phyloP scores from a whole-genome alignment of 2,888 invertebrate genomes.

The Campopleginae sp. region DNA sequence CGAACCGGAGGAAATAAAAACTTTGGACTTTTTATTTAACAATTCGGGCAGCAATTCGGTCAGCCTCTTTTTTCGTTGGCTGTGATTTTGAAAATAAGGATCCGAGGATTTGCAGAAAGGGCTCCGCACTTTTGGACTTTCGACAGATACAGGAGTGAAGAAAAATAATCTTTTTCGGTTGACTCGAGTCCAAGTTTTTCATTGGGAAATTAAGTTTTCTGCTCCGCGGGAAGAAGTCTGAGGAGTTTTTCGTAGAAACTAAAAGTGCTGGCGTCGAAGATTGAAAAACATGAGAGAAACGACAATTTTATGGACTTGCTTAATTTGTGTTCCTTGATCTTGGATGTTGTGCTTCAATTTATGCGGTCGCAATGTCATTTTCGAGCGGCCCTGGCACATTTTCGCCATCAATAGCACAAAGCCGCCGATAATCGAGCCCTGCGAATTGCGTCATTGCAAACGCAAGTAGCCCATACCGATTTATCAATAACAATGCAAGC shows the following conservation, averaged over 20 bases:
- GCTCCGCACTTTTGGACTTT: too few relatives aligned
- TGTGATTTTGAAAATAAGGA: neutral
- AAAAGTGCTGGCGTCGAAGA: too few relatives aligned
- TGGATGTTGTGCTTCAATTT: neutral
- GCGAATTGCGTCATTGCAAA: constrained; percentile 5
- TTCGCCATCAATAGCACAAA: neutral
- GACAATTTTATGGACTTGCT: neutral
- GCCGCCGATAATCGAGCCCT: constrained; percentile 5
- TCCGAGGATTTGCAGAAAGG: neutral
- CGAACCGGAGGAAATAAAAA: neutral
- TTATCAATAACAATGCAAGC: constrained; percentile 32
- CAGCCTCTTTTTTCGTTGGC: neutral
- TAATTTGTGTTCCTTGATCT: neutral
- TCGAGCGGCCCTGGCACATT: constrained; percentile 22
- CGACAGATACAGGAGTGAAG: too few relatives aligned
- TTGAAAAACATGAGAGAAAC: neutral
- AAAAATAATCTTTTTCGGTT: too few relatives aligned
- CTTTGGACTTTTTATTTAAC: neutral
- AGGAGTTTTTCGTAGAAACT: too few relatives aligned
- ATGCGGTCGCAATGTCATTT: constrained; percentile 13
- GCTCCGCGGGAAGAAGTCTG: too few relatives aligned
- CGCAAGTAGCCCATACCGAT: neutral
- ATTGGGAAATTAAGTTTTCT: too few relatives aligned
- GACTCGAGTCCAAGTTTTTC: too few relatives aligned
- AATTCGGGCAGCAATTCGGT: neutral